phyloP scores from a whole-genome alignment of 1,140 invertebrate species.

The Scaptodrosophila lebanonensis region DNA sequence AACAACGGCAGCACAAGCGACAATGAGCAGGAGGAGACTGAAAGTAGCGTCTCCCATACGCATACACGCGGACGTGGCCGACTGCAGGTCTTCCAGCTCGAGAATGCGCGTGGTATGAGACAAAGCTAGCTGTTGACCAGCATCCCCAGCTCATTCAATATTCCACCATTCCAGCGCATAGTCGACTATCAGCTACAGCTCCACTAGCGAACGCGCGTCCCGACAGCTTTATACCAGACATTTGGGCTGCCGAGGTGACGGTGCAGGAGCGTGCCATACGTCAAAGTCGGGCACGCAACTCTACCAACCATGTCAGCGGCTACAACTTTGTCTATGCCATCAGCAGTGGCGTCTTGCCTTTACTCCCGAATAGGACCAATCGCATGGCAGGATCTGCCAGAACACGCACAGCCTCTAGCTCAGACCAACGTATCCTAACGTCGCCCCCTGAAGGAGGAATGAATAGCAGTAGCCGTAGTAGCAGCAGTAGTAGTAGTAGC shows the following conservation, averaged over 20 bases:
- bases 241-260: constrained; percentile 75
- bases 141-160: too few species aligned
- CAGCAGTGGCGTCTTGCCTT: constrained; percentile 69
- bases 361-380: constrained; percentile 23
- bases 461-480: constrained; percentile 16
- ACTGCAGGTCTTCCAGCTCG: constrained; percentile 34
- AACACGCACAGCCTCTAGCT: not conserved
- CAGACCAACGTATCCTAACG: too few species aligned
- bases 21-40: not conserved
- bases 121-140: too few species aligned
- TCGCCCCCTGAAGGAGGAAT: too few species aligned
- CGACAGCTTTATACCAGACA: constrained; percentile 67
- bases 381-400: constrained; percentile 8
- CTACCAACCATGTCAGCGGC: constrained; percentile 46
- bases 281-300: constrained; percentile 48
- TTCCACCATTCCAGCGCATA: too few species aligned
- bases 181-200: too few species aligned
- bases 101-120: too few species aligned
- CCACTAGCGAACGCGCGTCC: constrained; percentile 3
- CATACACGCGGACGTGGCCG: too few species aligned
- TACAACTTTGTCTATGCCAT: constrained; percentile 76
- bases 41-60: constrained; percentile 8
- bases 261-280: constrained; percentile 68
- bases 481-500: constrained; percentile 15
- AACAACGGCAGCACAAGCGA: constrained; percentile 14